phyloP scores from a whole-genome alignment of 2,113 vertebrate species.

The Nematolebias whitei region DNA sequence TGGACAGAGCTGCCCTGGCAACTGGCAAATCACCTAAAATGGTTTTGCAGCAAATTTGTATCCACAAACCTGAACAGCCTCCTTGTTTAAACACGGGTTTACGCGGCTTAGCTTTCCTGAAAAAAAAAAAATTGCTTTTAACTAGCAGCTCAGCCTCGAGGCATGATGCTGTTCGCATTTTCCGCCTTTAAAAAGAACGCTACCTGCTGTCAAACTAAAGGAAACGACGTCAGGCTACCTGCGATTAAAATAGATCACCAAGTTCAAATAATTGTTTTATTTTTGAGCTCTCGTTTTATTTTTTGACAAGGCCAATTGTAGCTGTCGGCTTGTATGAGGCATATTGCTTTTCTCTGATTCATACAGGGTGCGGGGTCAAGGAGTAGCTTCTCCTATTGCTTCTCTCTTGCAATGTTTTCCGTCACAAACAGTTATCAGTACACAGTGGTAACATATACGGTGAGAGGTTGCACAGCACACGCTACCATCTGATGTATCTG shows the following conservation, averaged over 20 bases:
- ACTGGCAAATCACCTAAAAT: too few relatives aligned
- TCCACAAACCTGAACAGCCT: too few relatives aligned
- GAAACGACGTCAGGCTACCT: constrained; percentile 35
- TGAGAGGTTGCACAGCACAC: not conserved
- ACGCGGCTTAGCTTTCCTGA: constrained; percentile 16
- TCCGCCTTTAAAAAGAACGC: constrained; percentile 54
- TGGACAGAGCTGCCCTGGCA: too few relatives aligned
- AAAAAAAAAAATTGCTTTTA: constrained; percentile 50
- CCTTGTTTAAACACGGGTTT: constrained; percentile 12
- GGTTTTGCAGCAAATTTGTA: too few relatives aligned
- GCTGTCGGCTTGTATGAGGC: constrained; percentile 36
- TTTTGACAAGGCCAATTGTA: constrained; percentile 60
- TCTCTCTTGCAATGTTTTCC: constrained; percentile 11
- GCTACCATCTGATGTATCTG: constrained; percentile 40
- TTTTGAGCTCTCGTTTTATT: constrained; percentile 18
- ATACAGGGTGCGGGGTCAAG: not conserved
- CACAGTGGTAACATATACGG: not conserved
- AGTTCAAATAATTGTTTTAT: constrained; percentile 46
- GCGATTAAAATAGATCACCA: constrained; percentile 61
- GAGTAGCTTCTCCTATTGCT: constrained; percentile 11
- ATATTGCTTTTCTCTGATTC: constrained; percentile 20
- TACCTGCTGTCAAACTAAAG: constrained; percentile 46
- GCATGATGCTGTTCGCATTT: constrained; percentile 25
- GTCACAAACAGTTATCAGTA: constrained; percentile 9
- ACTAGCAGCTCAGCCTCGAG: constrained; percentile 23